Evolutionary conservation across 2,113 vertebrate species (phyloP).

Genomic region (Hyperopisus bebe): DNA sequence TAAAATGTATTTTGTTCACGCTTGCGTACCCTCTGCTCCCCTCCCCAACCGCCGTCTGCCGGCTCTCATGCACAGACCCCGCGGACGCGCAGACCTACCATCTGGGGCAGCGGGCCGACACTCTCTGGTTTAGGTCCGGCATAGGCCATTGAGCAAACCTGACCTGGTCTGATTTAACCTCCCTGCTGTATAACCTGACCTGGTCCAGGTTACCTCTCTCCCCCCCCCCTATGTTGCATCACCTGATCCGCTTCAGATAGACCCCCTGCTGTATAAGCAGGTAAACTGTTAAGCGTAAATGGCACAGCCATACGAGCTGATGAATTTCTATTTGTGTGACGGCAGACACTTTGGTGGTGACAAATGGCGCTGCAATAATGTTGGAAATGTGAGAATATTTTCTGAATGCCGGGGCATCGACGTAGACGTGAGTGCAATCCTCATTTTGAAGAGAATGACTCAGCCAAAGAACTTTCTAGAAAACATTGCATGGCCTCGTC

Average conservation of each 20-base stretch:
- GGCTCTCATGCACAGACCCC: not conserved
- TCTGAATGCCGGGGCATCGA: not conserved
- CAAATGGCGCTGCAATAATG: not conserved
- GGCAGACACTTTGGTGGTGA: not conserved
- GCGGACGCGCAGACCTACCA: not conserved
- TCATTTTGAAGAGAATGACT: not conserved
- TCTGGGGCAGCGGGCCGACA: not conserved
- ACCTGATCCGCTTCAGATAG: not conserved
- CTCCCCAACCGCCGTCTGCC: not conserved
- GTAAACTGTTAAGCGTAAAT: not conserved
- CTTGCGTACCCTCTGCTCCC: not conserved
- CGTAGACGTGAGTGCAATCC: not conserved
- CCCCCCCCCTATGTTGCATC: too few species aligned
- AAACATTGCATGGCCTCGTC: not conserved
- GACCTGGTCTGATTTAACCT: not conserved
- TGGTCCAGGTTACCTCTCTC: not conserved
- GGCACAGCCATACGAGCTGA: not conserved
- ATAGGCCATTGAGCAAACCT: not conserved
- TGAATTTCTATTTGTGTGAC: not conserved
- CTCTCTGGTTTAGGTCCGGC: not conserved
- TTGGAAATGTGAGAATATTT: not conserved
- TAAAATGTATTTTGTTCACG: slow-evolving; percentile 26
- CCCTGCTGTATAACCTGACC: not conserved
- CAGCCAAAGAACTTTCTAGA: not conserved
- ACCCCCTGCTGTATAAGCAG: not conserved